Conservation (phyloP, 2,888 invertebrate species). For the Aricia artaxerxes region DNA sequence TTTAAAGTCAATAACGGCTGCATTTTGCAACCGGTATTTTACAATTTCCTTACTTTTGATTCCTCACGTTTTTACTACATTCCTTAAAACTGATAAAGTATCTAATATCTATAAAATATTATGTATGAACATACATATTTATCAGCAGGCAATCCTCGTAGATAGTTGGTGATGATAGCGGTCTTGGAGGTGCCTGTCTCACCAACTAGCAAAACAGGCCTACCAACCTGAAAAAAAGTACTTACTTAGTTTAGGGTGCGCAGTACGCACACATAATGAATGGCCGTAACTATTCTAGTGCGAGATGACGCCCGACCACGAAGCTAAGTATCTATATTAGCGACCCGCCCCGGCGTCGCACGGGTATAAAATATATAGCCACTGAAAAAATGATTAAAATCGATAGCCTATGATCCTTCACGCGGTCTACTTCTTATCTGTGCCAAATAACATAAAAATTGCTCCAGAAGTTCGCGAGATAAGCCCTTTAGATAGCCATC, state of each 20-base stretch:
- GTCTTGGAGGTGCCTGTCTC: slow-evolving; percentile 97
- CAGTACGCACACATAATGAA: no score
- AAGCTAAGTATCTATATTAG: no score
- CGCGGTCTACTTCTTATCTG: no score
- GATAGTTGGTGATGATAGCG: slow-evolving; percentile 91
- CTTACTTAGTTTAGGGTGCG: neutral
- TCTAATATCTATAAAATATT: neutral
- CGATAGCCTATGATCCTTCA: no score
- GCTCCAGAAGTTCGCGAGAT: no score
- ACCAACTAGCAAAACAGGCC: slow-evolving; percentile 92
- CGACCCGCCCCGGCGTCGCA: no score
- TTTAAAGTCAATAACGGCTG: slow-evolving; percentile 5
- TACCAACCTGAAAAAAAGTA: slow-evolving; percentile 76
- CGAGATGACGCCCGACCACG: no score
- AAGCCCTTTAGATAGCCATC: no score
- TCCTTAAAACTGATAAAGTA: neutral
- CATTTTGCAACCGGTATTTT: neutral
- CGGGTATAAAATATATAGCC: no score
- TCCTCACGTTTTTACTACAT: neutral
- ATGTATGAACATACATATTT: slow-evolving; percentile 75
- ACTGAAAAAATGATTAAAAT: no score
- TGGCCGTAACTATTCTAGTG: no score
- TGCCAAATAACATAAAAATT: no score
- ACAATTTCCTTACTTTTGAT: neutral
- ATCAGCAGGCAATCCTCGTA: slow-evolving; percentile 85